These are phyloP conservation scores for Tylochromis polylepis DNA, from an alignment of 2,113 vertebrate species.

Conservation along the genomic window DNA sequence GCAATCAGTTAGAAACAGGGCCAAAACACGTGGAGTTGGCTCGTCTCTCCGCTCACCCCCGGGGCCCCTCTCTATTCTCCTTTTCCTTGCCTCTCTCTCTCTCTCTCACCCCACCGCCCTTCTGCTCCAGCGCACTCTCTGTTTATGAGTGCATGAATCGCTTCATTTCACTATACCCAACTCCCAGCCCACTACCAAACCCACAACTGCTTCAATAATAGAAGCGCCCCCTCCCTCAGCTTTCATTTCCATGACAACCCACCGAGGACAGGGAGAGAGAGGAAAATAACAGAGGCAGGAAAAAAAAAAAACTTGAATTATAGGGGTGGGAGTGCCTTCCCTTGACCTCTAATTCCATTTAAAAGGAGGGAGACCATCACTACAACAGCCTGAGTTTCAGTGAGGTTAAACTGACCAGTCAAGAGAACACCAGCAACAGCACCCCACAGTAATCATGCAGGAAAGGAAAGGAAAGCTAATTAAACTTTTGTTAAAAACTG, in stretches of 20 bases:
- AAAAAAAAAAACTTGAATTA: conserved; percentile 49
- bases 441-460: background rate
- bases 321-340: conserved; percentile 35
- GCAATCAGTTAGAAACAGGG: conserved; percentile 46
- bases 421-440: background rate
- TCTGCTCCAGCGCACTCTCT: conserved; percentile 63
- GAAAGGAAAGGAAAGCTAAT: background rate
- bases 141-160: conserved; percentile 64
- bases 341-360: conserved; percentile 38
- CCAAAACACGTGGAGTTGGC: conserved; percentile 63
- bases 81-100: conserved; percentile 28
- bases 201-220: conserved; percentile 59
- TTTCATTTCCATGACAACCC: conserved; percentile 75
- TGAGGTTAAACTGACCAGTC: conserved; percentile 32
- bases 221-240: conserved; percentile 16
- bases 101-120: conserved; percentile 32
- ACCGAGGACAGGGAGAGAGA: conserved; percentile 28
- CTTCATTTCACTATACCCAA: conserved; percentile 53
- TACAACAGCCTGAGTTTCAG: background rate
- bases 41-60: conserved; percentile 33
- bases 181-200: conserved; percentile 42
- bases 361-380: conserved; percentile 10
- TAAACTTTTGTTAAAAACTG: background rate
- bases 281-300: conserved; percentile 29
- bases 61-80: conserved; percentile 45